Base-by-base conservation (phyloP, 2,888 invertebrate species). In the Orthosia gothica region DNA sequence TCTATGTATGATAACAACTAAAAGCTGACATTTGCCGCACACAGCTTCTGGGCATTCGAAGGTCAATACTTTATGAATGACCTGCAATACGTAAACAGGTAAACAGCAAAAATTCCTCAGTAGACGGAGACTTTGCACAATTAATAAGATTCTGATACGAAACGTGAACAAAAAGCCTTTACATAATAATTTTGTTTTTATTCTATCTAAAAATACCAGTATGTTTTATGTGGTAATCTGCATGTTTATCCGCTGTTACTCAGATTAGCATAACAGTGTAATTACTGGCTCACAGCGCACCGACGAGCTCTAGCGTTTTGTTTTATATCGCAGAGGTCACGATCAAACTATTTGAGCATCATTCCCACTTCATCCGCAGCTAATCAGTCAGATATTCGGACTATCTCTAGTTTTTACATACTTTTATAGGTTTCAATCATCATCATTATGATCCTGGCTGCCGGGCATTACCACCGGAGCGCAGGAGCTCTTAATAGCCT, bases 121-220 rank as follows among this genome's bases (percentile, higher is more conserved):
- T 23, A 55, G 5, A 76, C 59, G 20, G 12, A 54, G 5, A 20
- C 54, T n/a, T 40, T 23, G n/a, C n/a, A 45, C 12, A 26, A 77
- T 26, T 16, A 69, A 58, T 50, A 78, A 50, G 0, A 78, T 47
- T 58, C 70, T 50, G 57, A 16, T 23, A 32, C n/a, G 12, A 23
- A 45, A 55, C 23, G 40, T 15, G 9, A 26, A 54, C 18, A 59
- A 75, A 77, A 66, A 68, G 23, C 20, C 3, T 32, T 32, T 52
- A 66, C 50, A 16, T 47, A 59, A 23, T 68, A 49, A 55, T 49
- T 78, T 70, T 12, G 70, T 78, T 75, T 69, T 69, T 69, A 18
- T 78, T 49, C 4, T 20, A 26, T 54, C 59, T 59, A 59, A 70
- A 79, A 79, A 61, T 59, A 79, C 3, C 18, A 40, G 18, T 23